Conservation (phyloP, 2,888 invertebrate species). For the Drosophila dives region DNA sequence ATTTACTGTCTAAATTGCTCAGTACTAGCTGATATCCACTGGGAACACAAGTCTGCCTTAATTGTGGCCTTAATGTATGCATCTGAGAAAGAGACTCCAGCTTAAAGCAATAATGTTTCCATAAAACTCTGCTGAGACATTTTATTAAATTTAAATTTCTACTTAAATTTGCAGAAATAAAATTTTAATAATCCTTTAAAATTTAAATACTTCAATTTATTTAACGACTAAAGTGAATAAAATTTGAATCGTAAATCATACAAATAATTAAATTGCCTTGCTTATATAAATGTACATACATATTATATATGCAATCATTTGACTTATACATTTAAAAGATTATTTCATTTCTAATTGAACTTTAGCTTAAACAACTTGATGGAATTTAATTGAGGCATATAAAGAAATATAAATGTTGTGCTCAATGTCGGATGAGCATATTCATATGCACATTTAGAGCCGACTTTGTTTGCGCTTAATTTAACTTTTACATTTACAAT, state of each 20-base stretch:
- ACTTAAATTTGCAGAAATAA: neutral
- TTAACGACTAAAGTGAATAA: neutral
- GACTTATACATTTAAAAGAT: neutral
- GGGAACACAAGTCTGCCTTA: neutral
- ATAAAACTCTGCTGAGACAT: neutral
- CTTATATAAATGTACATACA: neutral
- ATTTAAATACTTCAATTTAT: neutral
- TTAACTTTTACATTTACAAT: slow-evolving; percentile 17
- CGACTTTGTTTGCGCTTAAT: slow-evolving; percentile 1
- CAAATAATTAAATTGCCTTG: neutral
- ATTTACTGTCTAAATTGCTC: neutral
- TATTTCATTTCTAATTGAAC: neutral
- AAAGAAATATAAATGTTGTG: slow-evolving; percentile 1
- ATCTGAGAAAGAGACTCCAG: neutral
- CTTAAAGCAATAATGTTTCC: neutral
- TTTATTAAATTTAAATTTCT: neutral
- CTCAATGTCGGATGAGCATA: slow-evolving; percentile 1
- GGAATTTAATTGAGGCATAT: neutral
- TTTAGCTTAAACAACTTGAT: neutral
- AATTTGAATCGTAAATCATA: neutral
- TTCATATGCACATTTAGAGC: neutral
- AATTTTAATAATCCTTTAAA: neutral
- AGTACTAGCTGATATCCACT: neutral
- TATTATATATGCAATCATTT: neutral
- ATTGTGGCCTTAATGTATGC: neutral